These are phyloP conservation scores for Tetrax tetrax DNA, from an alignment of 2,113 vertebrate genomes.

Conservation along the genomic window DNA sequence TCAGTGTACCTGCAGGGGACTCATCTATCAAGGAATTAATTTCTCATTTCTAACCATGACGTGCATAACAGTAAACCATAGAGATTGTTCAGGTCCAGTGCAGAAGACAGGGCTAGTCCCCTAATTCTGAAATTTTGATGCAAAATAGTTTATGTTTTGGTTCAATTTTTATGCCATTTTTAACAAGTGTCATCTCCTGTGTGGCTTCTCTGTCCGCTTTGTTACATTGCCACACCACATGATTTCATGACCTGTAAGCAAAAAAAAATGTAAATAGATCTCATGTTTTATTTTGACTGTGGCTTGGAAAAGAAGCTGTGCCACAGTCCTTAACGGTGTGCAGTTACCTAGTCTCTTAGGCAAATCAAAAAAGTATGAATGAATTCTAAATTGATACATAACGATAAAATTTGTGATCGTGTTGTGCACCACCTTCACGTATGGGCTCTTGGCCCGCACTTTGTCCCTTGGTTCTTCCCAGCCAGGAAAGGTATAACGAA, in stretches of 20 bases:
- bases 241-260: background rate
- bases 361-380: background rate
- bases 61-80: constrained; percentile 52
- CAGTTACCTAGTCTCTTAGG: background rate
- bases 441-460: too few relatives aligned
- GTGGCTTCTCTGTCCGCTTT: background rate
- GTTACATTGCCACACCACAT: background rate
- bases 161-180: background rate
- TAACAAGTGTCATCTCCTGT: background rate
- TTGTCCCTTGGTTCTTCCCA: background rate
- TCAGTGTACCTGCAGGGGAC: constrained; percentile 22
- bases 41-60: constrained; percentile 51
- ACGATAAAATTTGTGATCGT: background rate
- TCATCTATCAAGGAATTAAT: constrained; percentile 60
- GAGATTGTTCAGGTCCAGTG: background rate
- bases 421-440: background rate
- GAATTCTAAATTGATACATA: background rate
- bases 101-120: background rate
- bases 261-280: background rate
- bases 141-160: background rate
- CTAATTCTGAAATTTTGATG: constrained; percentile 27
- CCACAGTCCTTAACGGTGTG: background rate
- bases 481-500: background rate
- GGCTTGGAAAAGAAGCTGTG: background rate
- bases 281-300: background rate